Percentiles rank a stretch among this genome's conserved stretches.
phyloP scores from a whole-genome alignment of 2,888 invertebrate species.

The Dysmachus trigonus region DNA sequence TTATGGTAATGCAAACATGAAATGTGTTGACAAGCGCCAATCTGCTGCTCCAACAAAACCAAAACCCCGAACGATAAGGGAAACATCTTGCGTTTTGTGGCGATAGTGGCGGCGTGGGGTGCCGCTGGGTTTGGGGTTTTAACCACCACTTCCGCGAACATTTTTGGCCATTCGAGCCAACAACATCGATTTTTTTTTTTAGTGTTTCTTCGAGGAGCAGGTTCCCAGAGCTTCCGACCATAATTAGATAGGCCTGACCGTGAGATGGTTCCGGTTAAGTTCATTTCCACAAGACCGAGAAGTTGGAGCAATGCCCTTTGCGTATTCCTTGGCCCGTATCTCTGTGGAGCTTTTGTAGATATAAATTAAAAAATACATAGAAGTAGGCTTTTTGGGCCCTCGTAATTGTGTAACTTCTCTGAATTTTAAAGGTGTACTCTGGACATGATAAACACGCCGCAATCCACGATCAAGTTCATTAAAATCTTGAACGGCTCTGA shows the following conservation, averaged over 20 bases:
- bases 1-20: neutral
- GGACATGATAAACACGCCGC: neutral
- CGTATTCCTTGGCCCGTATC: neutral
- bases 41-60: neutral
- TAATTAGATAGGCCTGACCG: neutral
- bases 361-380: neutral
- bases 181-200: neutral
- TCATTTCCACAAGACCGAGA: slow-evolving; percentile 9
- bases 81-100: neutral
- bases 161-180: neutral
- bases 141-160: neutral
- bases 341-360: neutral
- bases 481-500: neutral
- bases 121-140: neutral
- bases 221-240: neutral
- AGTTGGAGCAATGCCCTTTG: neutral
- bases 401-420: neutral
- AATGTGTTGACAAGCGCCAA: neutral
- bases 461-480: neutral
- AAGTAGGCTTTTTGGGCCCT: neutral
- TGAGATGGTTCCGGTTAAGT: slow-evolving; percentile 7
- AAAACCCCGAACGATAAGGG: neutral
- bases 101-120: neutral
- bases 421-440: neutral
- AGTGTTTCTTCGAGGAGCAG: neutral